Conservation (phyloP, 2,113 vertebrate genomes). For the Myotis brandtii region DNA sequence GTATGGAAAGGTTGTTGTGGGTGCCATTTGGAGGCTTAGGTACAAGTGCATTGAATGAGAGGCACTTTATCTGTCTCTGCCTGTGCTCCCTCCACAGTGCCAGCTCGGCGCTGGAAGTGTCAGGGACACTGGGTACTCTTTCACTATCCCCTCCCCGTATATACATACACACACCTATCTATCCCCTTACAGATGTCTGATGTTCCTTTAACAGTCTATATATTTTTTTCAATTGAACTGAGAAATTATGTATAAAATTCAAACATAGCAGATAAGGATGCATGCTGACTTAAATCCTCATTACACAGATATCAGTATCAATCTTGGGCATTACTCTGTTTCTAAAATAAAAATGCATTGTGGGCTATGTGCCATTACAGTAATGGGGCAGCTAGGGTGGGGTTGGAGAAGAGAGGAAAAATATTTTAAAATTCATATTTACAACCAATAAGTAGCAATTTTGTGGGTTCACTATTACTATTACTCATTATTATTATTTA, state of each 20-base stretch:
- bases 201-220: neutral
- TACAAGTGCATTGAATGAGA: constrained; percentile 44
- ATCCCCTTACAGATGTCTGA: neutral
- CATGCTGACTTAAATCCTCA: constrained; percentile 1
- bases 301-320: constrained; percentile 13
- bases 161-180: neutral
- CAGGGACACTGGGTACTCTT: neutral
- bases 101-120: neutral
- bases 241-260: constrained; percentile 22
- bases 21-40: constrained; percentile 62
- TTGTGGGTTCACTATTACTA: neutral
- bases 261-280: neutral
- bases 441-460: neutral
- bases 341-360: neutral
- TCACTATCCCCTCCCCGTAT: neutral
- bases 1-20: constrained; percentile 47
- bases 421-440: neutral
- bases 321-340: neutral
- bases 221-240: neutral
- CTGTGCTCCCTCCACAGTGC: neutral
- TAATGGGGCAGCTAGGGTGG: neutral
- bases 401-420: neutral
- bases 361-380: neutral
- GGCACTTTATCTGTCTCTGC: constrained; percentile 51
- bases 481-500: neutral